Base-by-base conservation (phyloP, 2,113 vertebrate species). In the Sialia sialis region DNA sequence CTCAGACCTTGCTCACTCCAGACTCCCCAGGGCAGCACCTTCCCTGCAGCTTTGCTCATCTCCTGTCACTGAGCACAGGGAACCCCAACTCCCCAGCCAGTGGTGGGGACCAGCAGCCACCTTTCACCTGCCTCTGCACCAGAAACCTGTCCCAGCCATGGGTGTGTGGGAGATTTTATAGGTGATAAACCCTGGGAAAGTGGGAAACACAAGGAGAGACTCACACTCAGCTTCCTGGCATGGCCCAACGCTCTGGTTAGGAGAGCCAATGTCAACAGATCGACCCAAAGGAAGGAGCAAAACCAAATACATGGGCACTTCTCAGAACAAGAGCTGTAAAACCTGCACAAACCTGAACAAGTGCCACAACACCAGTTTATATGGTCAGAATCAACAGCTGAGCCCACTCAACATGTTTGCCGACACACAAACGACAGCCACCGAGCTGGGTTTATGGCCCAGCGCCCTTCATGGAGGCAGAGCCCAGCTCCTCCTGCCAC, bases 201-300 rank as follows among this genome's bases (percentile, higher is more conserved):
- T 67, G 81, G 87, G 72, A 85, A 81, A 76, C 1, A 2, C 58
- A 46, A 21, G 64, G 56, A 83, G 36, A 87, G 84, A 68, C 0
- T 0, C 38, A 84, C 84, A 70, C 67, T 86, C 89, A 70, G 62
- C 90, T 93, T 95, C 94, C 91, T 95, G 95, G 78, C 90, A 26
- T 80, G 86, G 95, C 94, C 78, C 75, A 93, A 43, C 5, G 11
- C 88, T 89, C 87, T 82, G 82, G 34, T 76, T 66, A 63, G 89
- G 86, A 84, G 91, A 95, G 96, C 96, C 96, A 97, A 94, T 93
- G 96, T 97, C 97, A 97, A 97, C 91, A 97, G 78, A 74, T 9
- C 93, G 95, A 76, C 94, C 91, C 90, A 84, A 90, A 90, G 95
- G 94, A 96, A 87, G 89, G 88, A 93, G 78, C 89, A 96, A 97